A percentile compares a stretch with the other conserved stretches of the same genome.
Conservation (phyloP, 2,888 invertebrate genomes). For the Uloborus plumipes region DNA sequence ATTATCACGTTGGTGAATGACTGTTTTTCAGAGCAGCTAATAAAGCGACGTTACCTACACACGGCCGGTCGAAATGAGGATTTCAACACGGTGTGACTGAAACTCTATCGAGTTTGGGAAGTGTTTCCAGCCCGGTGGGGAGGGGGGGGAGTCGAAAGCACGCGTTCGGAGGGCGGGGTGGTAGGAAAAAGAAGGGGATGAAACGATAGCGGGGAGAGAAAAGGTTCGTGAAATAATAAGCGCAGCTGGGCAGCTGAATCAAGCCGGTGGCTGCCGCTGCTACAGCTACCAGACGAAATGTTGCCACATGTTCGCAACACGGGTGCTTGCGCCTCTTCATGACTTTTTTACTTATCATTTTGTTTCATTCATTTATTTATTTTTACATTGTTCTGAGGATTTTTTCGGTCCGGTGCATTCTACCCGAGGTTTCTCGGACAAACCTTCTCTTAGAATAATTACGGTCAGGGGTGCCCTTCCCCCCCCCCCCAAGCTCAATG, state of each 20-base stretch:
- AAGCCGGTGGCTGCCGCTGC: conserved; percentile 38
- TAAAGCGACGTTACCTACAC: conserved; percentile 2
- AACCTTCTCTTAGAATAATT: too few relatives aligned
- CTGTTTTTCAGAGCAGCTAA: too few relatives aligned
- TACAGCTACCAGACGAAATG: conserved; percentile 14
- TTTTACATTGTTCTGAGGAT: too few relatives aligned
- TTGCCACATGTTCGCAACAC: conserved; percentile 16
- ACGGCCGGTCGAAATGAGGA: conserved; percentile 25
- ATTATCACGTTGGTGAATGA: too few relatives aligned
- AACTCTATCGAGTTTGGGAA: conserved; percentile 30
- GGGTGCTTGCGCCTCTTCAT: not conserved
- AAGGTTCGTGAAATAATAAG: conserved; percentile 45
- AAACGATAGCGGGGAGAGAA: conserved; percentile 5
- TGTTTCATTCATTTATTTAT: too few relatives aligned
- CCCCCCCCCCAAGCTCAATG: too few relatives aligned
- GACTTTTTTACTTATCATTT: not conserved
- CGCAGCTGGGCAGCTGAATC: conserved; percentile 57
- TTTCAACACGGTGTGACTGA: conserved; percentile 23
- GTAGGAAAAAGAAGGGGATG: conserved; percentile 13
- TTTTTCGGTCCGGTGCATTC: too few relatives aligned
- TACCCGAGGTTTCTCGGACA: too few relatives aligned
- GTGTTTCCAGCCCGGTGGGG: not conserved
- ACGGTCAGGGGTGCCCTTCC: too few relatives aligned
- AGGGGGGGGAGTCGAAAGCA: conserved; percentile 36
- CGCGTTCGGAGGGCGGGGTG: conserved; percentile 27